Evolutionary conservation across 2,888 invertebrate species (phyloP), one percentile per base, ranked within the genome.

Genomic region (Tholera decimalis): DNA sequence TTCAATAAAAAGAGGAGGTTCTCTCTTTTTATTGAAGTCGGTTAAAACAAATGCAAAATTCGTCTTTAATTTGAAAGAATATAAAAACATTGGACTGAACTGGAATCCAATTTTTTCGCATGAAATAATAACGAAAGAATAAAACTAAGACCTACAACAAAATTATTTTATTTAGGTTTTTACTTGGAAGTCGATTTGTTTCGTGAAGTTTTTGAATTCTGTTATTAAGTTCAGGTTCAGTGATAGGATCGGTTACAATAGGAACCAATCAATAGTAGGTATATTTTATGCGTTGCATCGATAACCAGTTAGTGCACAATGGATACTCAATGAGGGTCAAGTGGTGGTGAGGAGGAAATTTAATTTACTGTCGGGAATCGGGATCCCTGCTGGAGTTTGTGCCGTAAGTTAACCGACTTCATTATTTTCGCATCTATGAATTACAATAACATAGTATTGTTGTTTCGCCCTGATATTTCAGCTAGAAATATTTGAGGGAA

Each of bases 391-490:
- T 80, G 73, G 85, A 84, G 83, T 84, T 85, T 75, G 77, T 77
- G 73, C 85, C 84, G 83, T 83, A 86, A n/a, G n/a, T n/a, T n/a
- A n/a, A 87, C 85, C 82, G 75, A 88, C 85, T 88, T 89, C 89
- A 91, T 91, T 91, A 90, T 88, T 88, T 89, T 88, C 85, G 77
- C 86, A 84, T 89, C 84, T 87, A 88, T 85, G 86, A 87, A 88
- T 86, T 83, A 85, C 80, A 85, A 84, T 80, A 80, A 75, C 77
- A 83, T 79, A 82, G 70, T 79, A 80, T 80, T 68, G 72, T 53
- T 63, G 69, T 66, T 72, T 39, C 18, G 13, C 37, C n/a, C n/a
- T 39, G 37, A 58, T 47, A 63, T 63, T 51, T 44, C 5, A 15
- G 39, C 18, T 8, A 9, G 1, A 59, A 65, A 44, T 47, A 59